Evolutionary conservation across 2,113 vertebrate genomes (phyloP).

Genomic region (Galeopterus variegatus): DNA sequence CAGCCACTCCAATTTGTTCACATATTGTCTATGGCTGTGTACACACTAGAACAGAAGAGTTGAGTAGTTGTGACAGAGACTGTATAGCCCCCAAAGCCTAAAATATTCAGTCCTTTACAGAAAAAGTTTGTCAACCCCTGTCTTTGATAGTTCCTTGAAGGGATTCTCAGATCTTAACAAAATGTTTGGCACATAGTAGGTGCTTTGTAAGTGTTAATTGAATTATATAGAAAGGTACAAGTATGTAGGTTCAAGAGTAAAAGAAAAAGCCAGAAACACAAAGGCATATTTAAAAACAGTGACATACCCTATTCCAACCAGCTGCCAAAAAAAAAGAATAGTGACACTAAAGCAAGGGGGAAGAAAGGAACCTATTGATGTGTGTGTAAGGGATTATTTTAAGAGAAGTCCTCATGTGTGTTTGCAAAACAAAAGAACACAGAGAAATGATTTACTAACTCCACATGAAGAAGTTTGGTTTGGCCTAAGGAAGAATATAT

Average conservation of each 20-base stretch:
- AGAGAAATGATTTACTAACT: not conserved
- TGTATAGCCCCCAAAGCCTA: not conserved
- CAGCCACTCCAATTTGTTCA: not conserved
- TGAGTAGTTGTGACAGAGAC: not conserved
- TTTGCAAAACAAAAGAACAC: not conserved
- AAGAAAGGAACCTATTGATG: not conserved
- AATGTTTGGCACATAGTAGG: not conserved
- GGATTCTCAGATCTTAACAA: not conserved
- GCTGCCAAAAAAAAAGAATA: not conserved
- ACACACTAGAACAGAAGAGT: not conserved
- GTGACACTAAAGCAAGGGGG: not conserved
- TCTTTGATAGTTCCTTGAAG: not conserved
- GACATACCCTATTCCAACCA: no score
- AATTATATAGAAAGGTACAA: conserved; percentile 22
- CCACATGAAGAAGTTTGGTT: not conserved
- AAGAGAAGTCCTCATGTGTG: not conserved
- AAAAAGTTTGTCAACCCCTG: not conserved
- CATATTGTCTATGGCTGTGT: not conserved
- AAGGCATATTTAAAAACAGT: not conserved
- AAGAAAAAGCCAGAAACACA: conserved; percentile 23
- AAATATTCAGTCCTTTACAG: not conserved
- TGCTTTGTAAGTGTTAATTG: not conserved
- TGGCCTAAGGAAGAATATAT: not conserved
- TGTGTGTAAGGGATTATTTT: not conserved
- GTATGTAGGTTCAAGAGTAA: conserved; percentile 26